A percentile compares a stretch with the other conserved stretches of the same genome.
These are phyloP conservation scores for Sclerodermus sp. DNA, from an alignment of 2,888 invertebrate species.

Conservation along the genomic window DNA sequence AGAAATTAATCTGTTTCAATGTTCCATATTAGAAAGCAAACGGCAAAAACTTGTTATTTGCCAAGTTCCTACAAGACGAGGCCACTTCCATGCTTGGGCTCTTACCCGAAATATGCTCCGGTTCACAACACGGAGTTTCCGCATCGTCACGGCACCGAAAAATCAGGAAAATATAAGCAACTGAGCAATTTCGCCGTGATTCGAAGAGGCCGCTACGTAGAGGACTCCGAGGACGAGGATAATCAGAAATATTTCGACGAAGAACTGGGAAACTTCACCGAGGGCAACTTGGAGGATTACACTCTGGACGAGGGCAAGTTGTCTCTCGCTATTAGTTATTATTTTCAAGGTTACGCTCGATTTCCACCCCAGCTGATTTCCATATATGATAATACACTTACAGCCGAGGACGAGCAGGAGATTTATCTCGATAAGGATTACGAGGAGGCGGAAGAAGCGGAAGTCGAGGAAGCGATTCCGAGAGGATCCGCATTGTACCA, in stretches of 20 bases:
- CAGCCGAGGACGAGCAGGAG: slow-evolving; percentile 27
- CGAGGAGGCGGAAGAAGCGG: slow-evolving; percentile 37
- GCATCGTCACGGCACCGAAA: slow-evolving; percentile 12
- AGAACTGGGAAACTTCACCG: slow-evolving; percentile 13
- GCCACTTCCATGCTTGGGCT: slow-evolving; percentile 16
- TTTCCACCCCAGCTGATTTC: no score
- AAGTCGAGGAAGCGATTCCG: slow-evolving; percentile 28
- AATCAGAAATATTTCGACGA: slow-evolving; percentile 24
- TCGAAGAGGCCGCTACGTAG: slow-evolving; percentile 26
- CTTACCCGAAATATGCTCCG: slow-evolving; percentile 22
- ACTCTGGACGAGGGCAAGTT: no score
- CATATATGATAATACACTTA: neutral
- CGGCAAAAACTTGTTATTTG: slow-evolving; percentile 22
- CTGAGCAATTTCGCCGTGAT: slow-evolving; percentile 14
- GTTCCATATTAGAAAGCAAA: neutral
- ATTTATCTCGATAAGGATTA: slow-evolving; percentile 33
- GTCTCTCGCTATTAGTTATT: neutral
- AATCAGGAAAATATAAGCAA: slow-evolving; percentile 6
- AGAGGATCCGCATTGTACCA: slow-evolving; percentile 29
- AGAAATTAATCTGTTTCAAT: no score
- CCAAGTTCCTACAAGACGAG: slow-evolving; percentile 27
- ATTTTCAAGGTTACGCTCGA: neutral
- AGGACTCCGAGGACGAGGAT: slow-evolving; percentile 23
- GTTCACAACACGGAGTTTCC: slow-evolving; percentile 8
- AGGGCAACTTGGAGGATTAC: slow-evolving; percentile 17